Conservation (phyloP, 2,113 vertebrate genomes). For the Tragelaphus scriptus region DNA sequence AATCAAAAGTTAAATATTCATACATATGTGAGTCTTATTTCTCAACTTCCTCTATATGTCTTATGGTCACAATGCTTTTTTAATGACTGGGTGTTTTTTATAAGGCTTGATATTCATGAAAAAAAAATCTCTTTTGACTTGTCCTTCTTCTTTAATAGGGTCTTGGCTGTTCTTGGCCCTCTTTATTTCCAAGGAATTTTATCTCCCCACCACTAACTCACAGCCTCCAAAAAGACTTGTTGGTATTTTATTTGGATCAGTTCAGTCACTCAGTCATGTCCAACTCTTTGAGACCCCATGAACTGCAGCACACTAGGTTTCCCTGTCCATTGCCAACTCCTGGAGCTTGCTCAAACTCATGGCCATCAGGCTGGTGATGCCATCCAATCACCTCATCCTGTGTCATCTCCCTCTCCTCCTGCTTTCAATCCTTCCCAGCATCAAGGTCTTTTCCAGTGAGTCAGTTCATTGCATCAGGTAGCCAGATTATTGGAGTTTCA, state of each 20-base stretch:
- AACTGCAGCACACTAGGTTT: background rate
- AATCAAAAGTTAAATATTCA: background rate
- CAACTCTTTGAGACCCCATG: background rate
- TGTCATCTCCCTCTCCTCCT: background rate
- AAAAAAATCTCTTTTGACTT: background rate
- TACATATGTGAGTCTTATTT: background rate
- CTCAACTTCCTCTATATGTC: background rate
- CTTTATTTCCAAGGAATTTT: background rate
- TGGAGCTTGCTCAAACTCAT: background rate
- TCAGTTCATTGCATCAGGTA: background rate
- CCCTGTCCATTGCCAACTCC: fast-evolving
- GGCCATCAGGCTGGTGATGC: background rate
- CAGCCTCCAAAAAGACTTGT: background rate
- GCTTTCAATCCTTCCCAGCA: background rate
- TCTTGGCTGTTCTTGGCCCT: background rate
- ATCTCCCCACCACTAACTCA: background rate
- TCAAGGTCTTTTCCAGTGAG: background rate
- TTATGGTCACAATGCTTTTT: background rate
- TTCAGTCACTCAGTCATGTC: background rate
- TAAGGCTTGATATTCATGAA: background rate
- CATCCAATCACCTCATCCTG: background rate
- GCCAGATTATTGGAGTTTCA: background rate
- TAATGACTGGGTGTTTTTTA: background rate
- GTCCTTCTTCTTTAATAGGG: background rate
- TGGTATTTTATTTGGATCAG: background rate